Conservation (phyloP, 2,888 invertebrate genomes). For the Junonia oenone region DNA sequence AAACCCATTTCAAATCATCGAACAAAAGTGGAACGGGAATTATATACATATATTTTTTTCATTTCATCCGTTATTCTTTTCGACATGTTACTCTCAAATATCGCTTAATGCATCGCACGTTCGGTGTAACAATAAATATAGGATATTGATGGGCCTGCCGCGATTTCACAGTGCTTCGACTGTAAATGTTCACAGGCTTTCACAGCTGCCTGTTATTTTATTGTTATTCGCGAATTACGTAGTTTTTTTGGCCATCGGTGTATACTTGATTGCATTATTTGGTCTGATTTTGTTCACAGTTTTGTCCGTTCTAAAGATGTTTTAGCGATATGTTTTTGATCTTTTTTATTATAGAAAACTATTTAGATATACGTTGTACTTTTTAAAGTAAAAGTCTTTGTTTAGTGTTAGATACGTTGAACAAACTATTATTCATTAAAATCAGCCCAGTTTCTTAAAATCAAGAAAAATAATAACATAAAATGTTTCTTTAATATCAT, state of each 20-base stretch:
- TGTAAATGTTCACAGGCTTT: constrained; percentile 10
- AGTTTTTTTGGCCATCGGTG: neutral
- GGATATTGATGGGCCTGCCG: constrained; percentile 18
- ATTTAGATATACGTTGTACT: too few species aligned
- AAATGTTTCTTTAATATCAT: too few species aligned
- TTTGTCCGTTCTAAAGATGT: too few species aligned
- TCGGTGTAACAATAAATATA: constrained; percentile 15
- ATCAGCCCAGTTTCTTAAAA: too few species aligned
- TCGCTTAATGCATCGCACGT: constrained; percentile 20
- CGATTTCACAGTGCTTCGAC: constrained; percentile 9
- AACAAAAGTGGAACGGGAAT: neutral
- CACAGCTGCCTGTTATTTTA: constrained; percentile 5
- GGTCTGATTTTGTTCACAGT: too few species aligned
- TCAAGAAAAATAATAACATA: too few species aligned
- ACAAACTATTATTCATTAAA: too few species aligned
- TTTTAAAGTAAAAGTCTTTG: too few species aligned
- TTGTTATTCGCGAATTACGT: neutral
- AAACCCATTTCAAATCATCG: neutral
- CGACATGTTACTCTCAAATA: constrained; percentile 13
- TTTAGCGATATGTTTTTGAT: too few species aligned
- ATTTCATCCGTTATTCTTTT: constrained; percentile 4
- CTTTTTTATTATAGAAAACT: too few species aligned
- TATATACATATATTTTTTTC: neutral
- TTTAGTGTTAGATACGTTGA: too few species aligned
- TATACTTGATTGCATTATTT: too few species aligned